Evolutionary conservation across 1,140 invertebrate genomes (phyloP).

Genomic region (Agrypnia vestita): DNA sequence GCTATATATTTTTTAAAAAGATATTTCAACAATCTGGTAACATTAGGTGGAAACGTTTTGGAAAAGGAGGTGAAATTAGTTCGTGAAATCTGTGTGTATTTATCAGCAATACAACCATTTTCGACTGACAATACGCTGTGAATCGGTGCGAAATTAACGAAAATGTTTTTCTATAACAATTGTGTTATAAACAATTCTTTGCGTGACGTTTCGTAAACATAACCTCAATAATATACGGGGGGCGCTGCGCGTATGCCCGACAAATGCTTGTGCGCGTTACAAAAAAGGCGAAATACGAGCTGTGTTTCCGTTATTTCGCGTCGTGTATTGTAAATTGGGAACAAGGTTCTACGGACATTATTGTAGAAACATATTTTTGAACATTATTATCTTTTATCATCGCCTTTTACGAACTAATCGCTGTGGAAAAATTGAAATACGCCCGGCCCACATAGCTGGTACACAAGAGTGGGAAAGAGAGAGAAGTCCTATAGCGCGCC

Average conservation of each 20-base stretch:
- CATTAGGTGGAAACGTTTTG: too few relatives aligned
- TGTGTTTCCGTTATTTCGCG: not conserved
- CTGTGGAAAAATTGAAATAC: slow-evolving; percentile 45
- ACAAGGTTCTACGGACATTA: not conserved
- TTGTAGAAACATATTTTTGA: slow-evolving; percentile 7
- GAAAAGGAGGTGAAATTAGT: too few relatives aligned
- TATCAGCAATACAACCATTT: too few relatives aligned
- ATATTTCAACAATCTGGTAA: too few relatives aligned
- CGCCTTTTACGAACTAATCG: slow-evolving; percentile 40
- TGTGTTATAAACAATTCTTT: slow-evolving; percentile 18
- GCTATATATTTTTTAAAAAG: too few relatives aligned
- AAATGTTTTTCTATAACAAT: slow-evolving; percentile 2
- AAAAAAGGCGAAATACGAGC: not conserved
- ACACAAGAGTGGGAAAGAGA: slow-evolving; percentile 13
- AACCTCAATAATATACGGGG: slow-evolving; percentile 27
- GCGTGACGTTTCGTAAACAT: slow-evolving; percentile 44
- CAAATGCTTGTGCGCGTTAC: not conserved
- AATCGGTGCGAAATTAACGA: not conserved
- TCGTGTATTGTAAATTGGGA: not conserved
- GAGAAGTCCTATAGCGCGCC: slow-evolving; percentile 3
- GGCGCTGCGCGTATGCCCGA: not conserved
- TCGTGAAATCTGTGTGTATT: too few relatives aligned
- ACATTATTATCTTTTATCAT: not conserved
- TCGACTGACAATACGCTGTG: not conserved
- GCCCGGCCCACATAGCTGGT: slow-evolving; percentile 46